A percentile compares a stretch with the other conserved stretches of the same genome.
phyloP scores from a whole-genome alignment of 2,888 invertebrate genomes.

The Bombylius major region DNA sequence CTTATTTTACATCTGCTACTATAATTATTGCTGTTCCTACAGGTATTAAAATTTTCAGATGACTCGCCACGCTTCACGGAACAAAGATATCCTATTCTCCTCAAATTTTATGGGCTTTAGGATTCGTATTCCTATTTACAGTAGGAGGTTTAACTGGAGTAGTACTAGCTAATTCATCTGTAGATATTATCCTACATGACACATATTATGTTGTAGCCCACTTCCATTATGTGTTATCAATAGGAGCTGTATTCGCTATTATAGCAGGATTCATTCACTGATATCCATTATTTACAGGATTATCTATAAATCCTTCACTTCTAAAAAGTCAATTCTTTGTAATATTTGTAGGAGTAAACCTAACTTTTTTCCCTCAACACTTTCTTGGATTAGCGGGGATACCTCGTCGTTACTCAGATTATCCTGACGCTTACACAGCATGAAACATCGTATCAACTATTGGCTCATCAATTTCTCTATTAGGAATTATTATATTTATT shows the following conservation, averaged over 20 bases:
- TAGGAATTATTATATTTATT: conserved; percentile 46
- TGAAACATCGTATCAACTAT: conserved; percentile 58
- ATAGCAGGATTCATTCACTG: conserved; percentile 60
- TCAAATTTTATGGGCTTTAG: conserved; percentile 51
- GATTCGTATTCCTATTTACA: conserved; percentile 68
- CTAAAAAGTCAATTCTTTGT: conserved; percentile 56
- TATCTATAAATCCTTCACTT: conserved; percentile 43
- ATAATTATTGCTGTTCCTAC: conserved; percentile 81
- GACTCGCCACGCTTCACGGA: conserved; percentile 58
- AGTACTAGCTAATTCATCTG: conserved; percentile 54
- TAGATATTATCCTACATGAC: conserved; percentile 67
- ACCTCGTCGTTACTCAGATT: conserved; percentile 65
- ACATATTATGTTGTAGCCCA: conserved; percentile 78
- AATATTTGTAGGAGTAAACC: conserved; percentile 65
- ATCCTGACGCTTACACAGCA: conserved; percentile 49
- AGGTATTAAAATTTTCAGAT: conserved; percentile 73
- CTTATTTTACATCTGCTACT: conserved; percentile 72
- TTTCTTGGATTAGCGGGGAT: conserved; percentile 58
- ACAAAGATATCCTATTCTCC: conserved; percentile 46
- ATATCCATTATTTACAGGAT: conserved; percentile 54
- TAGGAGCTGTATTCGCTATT: conserved; percentile 69
- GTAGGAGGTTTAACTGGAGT: conserved; percentile 59
- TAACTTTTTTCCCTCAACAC: conserved; percentile 72
- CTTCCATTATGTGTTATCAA: conserved; percentile 69
- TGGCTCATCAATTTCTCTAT: conserved; percentile 50